These are phyloP conservation scores for Rhinogobius similis DNA, from an alignment of 2,113 vertebrate species.

Conservation along the genomic window DNA sequence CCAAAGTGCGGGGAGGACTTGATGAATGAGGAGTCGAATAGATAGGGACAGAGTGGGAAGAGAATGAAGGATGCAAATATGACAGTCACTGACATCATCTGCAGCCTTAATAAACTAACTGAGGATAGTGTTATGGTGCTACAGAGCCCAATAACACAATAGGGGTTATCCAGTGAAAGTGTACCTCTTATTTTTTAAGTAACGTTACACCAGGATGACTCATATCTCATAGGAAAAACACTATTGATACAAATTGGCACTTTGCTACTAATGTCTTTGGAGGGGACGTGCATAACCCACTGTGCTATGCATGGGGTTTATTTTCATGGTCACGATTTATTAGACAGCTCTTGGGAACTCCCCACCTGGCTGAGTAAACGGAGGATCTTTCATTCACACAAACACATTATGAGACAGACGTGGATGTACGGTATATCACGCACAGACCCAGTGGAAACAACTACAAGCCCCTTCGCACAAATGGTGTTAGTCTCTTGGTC, in stretches of 20 bases:
- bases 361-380: conserved; percentile 43
- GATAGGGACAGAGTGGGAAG: conserved; percentile 10
- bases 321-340: conserved; percentile 63
- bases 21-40: conserved; percentile 35
- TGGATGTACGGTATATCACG: conserved; percentile 11
- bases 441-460: conserved; percentile 28
- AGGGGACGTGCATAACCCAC: conserved; percentile 38
- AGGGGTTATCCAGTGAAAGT: conserved; percentile 29
- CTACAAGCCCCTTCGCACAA: conserved; percentile 13
- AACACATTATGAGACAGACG: conserved; percentile 14
- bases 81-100: conserved; percentile 45
- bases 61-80: conserved; percentile 36
- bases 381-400: conserved; percentile 43
- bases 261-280: conserved; percentile 56
- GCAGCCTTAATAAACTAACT: conserved; percentile 34
- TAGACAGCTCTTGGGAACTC: conserved; percentile 51
- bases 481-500: conserved; percentile 30
- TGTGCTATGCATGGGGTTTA: conserved; percentile 47
- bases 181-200: conserved; percentile 24
- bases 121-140: conserved; percentile 52
- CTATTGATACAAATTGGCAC: conserved; percentile 57
- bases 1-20: conserved; percentile 16
- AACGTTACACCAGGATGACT: conserved; percentile 55
- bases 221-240: conserved; percentile 56
- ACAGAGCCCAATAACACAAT: conserved; percentile 32